A percentile compares a stretch with the other conserved stretches of the same genome.
Evolutionary conservation across 2,113 vertebrate species (phyloP).

Genomic region (Anolis carolinensis): DNA sequence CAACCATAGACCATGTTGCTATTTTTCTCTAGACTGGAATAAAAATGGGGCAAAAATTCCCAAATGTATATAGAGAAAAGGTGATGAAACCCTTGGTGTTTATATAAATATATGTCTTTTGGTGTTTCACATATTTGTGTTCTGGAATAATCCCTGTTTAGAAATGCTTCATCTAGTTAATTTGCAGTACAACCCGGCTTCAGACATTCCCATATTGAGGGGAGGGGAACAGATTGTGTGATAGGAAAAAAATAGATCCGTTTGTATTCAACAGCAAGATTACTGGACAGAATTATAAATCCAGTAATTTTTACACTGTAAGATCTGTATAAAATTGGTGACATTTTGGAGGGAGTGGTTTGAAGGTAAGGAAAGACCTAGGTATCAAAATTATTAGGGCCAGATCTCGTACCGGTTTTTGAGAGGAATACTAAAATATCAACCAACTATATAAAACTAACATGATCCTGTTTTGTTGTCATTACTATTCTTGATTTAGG

Average conservation of each 20-base stretch:
- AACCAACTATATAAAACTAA: neutral
- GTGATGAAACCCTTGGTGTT: neutral
- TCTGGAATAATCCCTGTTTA: neutral
- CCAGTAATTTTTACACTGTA: neutral
- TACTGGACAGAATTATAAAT: neutral
- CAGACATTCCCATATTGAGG: neutral
- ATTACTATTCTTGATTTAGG: neutral
- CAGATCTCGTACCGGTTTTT: neutral
- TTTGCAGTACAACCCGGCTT: neutral
- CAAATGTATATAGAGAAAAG: neutral
- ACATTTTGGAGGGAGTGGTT: too few species aligned
- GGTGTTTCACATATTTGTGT: neutral
- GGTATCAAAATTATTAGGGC: too few species aligned
- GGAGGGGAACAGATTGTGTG: neutral
- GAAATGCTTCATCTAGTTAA: neutral
- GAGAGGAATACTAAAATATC: neutral
- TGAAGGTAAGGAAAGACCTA: neutral
- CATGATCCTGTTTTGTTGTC: neutral
- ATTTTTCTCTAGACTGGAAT: neutral
- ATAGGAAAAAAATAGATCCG: neutral
- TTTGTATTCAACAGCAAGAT: neutral
- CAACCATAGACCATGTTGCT: neutral
- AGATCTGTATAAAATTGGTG: neutral
- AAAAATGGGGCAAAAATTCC: neutral
- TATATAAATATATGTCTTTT: too few species aligned